A percentile compares a stretch with the other conserved stretches of the same genome.
phyloP scores from a whole-genome alignment of 35 echinoderm and acorn worm species.

The Apostichopus parvimensis region DNA sequence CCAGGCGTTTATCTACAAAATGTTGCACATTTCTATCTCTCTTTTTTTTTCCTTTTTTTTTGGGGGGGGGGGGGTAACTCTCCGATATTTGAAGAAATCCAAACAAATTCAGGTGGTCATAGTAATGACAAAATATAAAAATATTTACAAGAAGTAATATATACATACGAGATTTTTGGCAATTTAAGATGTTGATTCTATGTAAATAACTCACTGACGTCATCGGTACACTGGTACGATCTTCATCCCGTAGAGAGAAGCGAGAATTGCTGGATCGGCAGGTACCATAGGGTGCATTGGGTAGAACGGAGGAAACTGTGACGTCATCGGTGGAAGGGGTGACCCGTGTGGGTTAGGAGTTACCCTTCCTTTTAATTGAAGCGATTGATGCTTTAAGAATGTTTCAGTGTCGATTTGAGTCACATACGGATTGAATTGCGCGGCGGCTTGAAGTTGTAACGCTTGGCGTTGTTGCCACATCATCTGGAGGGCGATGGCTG shows the following conservation, averaged over 20 bases:
- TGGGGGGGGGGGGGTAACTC: too few species aligned
- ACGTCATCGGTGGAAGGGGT: neutral
- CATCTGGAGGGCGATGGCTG: slow-evolving; percentile 14
- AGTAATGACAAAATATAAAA: too few species aligned
- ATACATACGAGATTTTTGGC: too few species aligned
- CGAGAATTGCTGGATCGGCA: neutral
- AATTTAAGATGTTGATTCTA: too few species aligned
- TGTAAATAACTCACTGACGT: neutral
- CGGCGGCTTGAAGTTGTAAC: neutral
- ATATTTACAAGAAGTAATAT: too few species aligned
- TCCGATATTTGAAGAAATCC: too few species aligned
- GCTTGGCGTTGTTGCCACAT: slow-evolving; percentile 18
- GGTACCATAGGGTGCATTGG: slow-evolving; percentile 21
- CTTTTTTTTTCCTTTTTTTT: too few species aligned
- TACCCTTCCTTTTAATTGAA: neutral
- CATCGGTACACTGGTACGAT: slow-evolving; percentile 32
- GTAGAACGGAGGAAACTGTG: neutral
- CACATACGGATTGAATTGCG: neutral
- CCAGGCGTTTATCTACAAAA: too few species aligned
- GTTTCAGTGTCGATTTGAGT: neutral
- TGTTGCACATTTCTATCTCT: too few species aligned
- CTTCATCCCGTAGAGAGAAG: slow-evolving; percentile 33
- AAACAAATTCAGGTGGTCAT: too few species aligned
- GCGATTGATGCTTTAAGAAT: neutral
- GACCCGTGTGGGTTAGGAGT: neutral